phyloP scores from a whole-genome alignment of 2,113 vertebrate genomes.

The Stictonetta naevosa region DNA sequence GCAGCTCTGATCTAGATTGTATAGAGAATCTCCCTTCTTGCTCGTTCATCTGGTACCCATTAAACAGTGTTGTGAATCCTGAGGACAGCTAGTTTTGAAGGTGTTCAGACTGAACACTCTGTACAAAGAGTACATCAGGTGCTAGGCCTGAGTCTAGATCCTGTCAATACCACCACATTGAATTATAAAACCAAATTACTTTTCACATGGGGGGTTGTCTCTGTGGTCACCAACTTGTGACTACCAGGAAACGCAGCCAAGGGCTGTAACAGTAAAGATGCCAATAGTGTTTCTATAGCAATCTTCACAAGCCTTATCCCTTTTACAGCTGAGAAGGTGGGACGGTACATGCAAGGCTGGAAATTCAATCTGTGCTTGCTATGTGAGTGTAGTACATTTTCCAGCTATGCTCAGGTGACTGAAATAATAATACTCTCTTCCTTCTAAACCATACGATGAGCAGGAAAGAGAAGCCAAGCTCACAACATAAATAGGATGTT shows the following conservation, averaged over 20 bases:
- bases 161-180: not conserved
- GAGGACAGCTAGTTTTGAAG: not conserved
- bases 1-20: fast-evolving
- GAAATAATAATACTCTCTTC: not conserved
- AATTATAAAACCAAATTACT: not conserved
- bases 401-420: not conserved
- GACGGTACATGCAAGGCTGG: not conserved
- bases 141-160: not conserved
- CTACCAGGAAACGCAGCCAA: not conserved
- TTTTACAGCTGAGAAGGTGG: not conserved
- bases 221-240: not conserved
- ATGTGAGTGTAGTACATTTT: not conserved
- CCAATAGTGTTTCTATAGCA: not conserved
- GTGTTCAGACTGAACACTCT: not conserved
- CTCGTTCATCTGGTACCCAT: not conserved
- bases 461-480: not conserved
- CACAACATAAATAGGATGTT: not conserved
- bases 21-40: not conserved
- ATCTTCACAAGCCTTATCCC: not conserved
- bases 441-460: not conserved
- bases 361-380: not conserved
- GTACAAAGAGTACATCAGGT: not conserved
- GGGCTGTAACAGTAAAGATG: not conserved
- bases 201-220: not conserved
- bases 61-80: not conserved